A percentile compares a stretch with the other conserved stretches of the same genome.
phyloP scores from a whole-genome alignment of 2,888 invertebrate genomes.

The Andrena chrysosceles region DNA sequence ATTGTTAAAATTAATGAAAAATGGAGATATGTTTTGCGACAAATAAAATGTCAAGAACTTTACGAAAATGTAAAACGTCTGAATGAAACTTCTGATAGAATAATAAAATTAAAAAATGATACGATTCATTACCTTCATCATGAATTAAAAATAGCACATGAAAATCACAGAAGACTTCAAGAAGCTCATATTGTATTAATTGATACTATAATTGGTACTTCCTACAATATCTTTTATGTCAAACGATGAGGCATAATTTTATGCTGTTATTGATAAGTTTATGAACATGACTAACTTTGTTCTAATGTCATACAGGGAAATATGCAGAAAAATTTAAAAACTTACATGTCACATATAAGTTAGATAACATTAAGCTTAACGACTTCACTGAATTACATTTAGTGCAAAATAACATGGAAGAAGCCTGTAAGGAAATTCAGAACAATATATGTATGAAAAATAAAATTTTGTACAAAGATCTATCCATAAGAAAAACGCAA shows the following conservation, averaged over 20 bases:
- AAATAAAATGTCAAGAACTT: constrained; percentile 91
- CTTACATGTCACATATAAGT: constrained; percentile 87
- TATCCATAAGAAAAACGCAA: constrained; percentile 71
- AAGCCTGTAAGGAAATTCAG: constrained; percentile 87
- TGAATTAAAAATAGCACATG: constrained; percentile 90
- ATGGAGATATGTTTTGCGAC: constrained; percentile 92
- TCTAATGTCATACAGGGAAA: constrained; percentile 84
- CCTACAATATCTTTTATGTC: constrained; percentile 2
- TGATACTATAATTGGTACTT: constrained; percentile 88
- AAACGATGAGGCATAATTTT: neutral
- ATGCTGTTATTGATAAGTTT: neutral
- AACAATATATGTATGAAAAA: constrained; percentile 87
- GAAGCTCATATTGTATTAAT: constrained; percentile 91
- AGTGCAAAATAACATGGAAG: constrained; percentile 86
- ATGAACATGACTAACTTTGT: neutral
- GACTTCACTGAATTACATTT: constrained; percentile 86
- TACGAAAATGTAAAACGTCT: constrained; percentile 89
- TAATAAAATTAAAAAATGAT: constrained; percentile 89
- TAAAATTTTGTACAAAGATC: constrained; percentile 76
- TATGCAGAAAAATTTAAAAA: constrained; percentile 87
- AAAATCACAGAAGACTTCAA: constrained; percentile 90
- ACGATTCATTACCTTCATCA: constrained; percentile 88
- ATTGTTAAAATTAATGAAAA: constrained; percentile 94
- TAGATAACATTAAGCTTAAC: constrained; percentile 86
- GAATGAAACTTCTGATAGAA: constrained; percentile 87